Percentiles rank a stretch among this genome's conserved stretches.
Evolutionary conservation across 2,797 vertebrate genomes (phyloP).

Genomic region (Rallus crepitans): DNA sequence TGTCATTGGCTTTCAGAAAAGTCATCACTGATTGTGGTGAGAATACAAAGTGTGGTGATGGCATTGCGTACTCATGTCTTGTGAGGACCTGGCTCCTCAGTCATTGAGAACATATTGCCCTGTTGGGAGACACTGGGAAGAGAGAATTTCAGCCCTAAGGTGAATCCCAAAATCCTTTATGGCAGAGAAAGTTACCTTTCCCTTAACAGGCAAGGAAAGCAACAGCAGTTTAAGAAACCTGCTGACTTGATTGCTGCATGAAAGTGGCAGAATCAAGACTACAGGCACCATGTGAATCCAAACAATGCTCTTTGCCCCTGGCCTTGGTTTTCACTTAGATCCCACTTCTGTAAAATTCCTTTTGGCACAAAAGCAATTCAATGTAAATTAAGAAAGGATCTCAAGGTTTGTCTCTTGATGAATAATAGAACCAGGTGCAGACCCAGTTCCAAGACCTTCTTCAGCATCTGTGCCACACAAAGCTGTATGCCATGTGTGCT

Average conservation of each 20-base stretch:
- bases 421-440: constrained; percentile 15
- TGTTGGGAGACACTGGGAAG: not conserved
- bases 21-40: not conserved
- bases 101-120: not conserved
- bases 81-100: not conserved
- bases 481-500: constrained; percentile 22
- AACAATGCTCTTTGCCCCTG: not conserved
- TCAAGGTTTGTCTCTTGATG: constrained; percentile 33
- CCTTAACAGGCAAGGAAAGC: not conserved
- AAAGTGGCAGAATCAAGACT: not conserved
- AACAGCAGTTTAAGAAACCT: not conserved
- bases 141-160: not conserved
- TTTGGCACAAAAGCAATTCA: not conserved
- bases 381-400: not conserved
- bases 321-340: not conserved
- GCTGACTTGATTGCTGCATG: not conserved
- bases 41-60: not conserved
- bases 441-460: not conserved
- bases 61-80: not conserved
- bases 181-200: not conserved
- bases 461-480: constrained; percentile 14
- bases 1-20: not conserved
- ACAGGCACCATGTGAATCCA: not conserved
- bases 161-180: not conserved
- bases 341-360: constrained; percentile 4